Evolutionary conservation across 2,888 invertebrate genomes (phyloP).

Genomic region (Melanchra persicariae): DNA sequence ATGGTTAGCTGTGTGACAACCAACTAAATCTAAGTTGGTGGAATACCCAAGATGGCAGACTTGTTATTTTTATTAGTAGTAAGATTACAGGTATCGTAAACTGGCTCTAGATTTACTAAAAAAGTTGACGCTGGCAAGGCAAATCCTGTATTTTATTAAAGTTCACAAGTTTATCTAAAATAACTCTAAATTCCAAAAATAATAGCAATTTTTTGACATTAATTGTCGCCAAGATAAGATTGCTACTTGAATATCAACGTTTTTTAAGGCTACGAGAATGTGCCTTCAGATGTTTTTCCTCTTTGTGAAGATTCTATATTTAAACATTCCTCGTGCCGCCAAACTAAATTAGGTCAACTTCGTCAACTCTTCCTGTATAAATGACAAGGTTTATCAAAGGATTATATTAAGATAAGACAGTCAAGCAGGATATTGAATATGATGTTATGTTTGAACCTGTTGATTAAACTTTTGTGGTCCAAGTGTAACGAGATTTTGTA

Average conservation of each 20-base stretch:
- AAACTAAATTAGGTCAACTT: constrained; percentile 8
- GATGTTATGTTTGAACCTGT: background rate
- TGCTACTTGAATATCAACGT: background rate
- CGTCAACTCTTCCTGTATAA: background rate
- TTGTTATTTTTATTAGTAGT: too few relatives aligned
- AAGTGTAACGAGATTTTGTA: too few relatives aligned
- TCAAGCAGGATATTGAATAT: background rate
- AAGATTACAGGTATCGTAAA: too few relatives aligned
- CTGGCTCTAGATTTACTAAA: too few relatives aligned
- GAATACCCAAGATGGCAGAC: too few relatives aligned
- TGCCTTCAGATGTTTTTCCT: constrained; percentile 2
- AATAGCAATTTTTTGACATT: too few relatives aligned
- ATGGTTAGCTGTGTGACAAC: too few relatives aligned
- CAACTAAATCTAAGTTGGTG: too few relatives aligned
- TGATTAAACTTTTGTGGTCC: background rate
- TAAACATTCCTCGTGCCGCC: constrained; percentile 3
- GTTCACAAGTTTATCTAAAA: too few relatives aligned
- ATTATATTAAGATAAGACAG: constrained; percentile 2
- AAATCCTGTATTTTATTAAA: too few relatives aligned
- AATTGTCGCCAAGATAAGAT: background rate
- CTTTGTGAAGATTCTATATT: background rate
- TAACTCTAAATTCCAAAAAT: background rate
- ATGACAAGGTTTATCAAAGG: constrained; percentile 24
- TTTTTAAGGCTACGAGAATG: background rate
- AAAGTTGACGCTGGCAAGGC: too few relatives aligned